Evolutionary conservation across 2,113 vertebrate genomes (phyloP), one percentile per base, ranked within the genome.

Genomic region (Hydrochoerus hydrochaeris): DNA sequence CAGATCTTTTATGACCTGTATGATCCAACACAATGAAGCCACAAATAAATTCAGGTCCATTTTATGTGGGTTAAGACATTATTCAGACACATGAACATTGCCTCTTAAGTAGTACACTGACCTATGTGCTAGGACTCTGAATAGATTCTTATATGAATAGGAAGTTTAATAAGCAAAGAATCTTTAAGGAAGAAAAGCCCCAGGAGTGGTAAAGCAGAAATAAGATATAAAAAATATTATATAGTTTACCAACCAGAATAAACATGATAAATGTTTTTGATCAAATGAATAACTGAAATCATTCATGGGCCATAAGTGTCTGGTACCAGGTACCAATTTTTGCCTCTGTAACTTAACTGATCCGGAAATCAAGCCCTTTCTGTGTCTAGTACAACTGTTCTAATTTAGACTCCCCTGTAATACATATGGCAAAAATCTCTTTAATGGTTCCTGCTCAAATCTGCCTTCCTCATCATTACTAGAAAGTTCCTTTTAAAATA

Each of bases 401-500:
- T 46, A 35, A 84, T n/a, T 89, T 41, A 84, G 35, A 28, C n/a
- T 63, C 41, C 1, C 52, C 38, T 83, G 62, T 81, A 88, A 84
- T 41, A 52, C 0, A 1, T 46, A 7, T 46, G 41, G 63, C 54
- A 71, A 86, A 32, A 46, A 24, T 28, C 52, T 94, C 62, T 57
- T 58, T 81, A 62, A 52, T 4, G 38, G 38, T 62, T 41, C 85
- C 57, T 3, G 16, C 9, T 69, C 69, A 82, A n/a, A 78, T 71
- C 77, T 73, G 63, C 73, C 65, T 85, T 77, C 65, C 16, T 88
- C 32, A 22, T 30, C 49, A 32, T 32, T 83, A 80, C 73, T 32
- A 20, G 46, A 91, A n/a, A 80, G 22, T 63, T n/a, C 67, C 75
- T 95, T 88, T 63, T 71, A 86, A 91, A 85, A 52, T 7, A 75